Conservation (phyloP, 2,797 vertebrate genomes). For the Trachops cirrhosus region DNA sequence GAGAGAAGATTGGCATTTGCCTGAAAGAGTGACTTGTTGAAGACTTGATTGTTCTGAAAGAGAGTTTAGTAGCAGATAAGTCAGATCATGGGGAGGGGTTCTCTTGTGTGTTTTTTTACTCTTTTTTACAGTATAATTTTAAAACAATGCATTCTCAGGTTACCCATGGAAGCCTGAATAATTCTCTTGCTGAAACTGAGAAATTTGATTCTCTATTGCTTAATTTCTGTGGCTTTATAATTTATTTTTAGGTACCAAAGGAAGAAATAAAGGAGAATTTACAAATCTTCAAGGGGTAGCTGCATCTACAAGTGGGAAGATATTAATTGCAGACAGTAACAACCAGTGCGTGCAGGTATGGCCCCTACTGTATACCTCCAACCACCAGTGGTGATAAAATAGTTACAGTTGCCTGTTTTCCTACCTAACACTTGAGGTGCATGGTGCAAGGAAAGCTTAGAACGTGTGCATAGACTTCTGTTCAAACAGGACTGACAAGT, state of each 20-base stretch:
- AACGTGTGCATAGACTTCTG: not conserved
- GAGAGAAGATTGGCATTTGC: not conserved
- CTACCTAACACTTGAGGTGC: not conserved
- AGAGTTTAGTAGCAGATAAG: not conserved
- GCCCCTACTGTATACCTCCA: not conserved
- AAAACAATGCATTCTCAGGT: not conserved
- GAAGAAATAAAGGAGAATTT: constrained; percentile 99
- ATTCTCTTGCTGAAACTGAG: constrained; percentile 9
- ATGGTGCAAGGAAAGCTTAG: not conserved
- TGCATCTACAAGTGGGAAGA: constrained; percentile 91
- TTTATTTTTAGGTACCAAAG: constrained; percentile 92
- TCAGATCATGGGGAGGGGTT: not conserved
- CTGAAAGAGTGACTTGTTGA: not conserved
- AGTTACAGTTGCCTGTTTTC: not conserved
- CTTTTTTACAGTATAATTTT: not conserved
- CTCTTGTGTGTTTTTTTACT: not conserved
- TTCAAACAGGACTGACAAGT: not conserved
- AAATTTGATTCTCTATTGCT: constrained; percentile 48
- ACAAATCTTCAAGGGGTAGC: constrained; percentile 98
- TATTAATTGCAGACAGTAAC: constrained; percentile 99
- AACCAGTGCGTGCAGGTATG: constrained; percentile 99
- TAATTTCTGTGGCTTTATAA: constrained; percentile 59
- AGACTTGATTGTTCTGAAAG: not conserved
- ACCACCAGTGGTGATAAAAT: not conserved
- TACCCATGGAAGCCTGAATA: not conserved